phyloP scores from a whole-genome alignment of 2,113 vertebrate species.

The Zosterops borbonicus region DNA sequence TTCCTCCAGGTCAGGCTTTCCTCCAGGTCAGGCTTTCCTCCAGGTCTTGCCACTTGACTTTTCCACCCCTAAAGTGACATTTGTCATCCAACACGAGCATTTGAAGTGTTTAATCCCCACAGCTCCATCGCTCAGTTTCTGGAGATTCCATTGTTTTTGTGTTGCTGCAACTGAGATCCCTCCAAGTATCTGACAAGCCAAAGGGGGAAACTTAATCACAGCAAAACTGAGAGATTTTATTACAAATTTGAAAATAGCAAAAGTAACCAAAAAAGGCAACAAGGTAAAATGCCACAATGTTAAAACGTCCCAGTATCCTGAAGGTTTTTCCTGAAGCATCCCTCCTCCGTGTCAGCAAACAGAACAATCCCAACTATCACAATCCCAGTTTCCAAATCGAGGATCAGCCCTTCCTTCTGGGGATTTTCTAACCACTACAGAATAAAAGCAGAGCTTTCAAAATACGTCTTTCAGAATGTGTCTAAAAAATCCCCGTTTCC shows the following conservation, averaged over 20 bases:
- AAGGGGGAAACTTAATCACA: not conserved
- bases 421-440: not conserved
- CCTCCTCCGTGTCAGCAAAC: not conserved
- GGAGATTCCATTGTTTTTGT: not conserved
- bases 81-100: not conserved
- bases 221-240: not conserved
- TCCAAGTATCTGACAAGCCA: not conserved
- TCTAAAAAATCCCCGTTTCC: not conserved
- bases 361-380: not conserved
- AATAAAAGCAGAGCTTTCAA: not conserved
- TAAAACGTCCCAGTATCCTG: not conserved
- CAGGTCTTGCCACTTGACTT: not conserved
- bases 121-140: not conserved
- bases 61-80: not conserved
- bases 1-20: not conserved
- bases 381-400: not conserved
- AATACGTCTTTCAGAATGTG: not conserved
- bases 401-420: not conserved
- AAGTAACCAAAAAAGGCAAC: not conserved
- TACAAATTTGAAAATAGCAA: not conserved
- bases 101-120: not conserved
- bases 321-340: not conserved
- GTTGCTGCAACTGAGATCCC: not conserved
- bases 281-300: not conserved
- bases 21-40: no score